Evolutionary conservation across 64 coral and sea anemone genomes (phyloP), one percentile per base, ranked within the genome.

Genomic region (Porites lutea): DNA sequence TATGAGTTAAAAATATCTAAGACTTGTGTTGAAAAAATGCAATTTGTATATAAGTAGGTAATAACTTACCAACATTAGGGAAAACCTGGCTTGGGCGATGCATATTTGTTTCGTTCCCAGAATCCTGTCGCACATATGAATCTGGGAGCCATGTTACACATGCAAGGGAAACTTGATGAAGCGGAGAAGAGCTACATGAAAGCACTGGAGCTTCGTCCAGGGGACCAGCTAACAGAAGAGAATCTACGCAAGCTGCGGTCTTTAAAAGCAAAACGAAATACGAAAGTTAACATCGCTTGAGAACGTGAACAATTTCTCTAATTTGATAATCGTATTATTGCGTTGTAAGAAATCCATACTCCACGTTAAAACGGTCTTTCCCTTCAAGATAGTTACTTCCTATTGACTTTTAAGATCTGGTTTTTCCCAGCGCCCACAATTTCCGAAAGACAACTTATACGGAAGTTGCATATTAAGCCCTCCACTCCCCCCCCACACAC

Each of bases 191-290:
- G 92, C 62, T 96, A 96, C 71, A 52, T 44, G 3, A 74, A 37
- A 59, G 85, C 67, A 50, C 23, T 96, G 7, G 60, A 63, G 49
- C 52, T 96, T 6, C 85, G 77, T 76, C 95, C 95, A 12, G 90
- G 90, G 9, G 95, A 96, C 59, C 53, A 84, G 20, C 72, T 96
- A 79, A 96, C 95, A 2, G 68, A 89, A 16, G 95, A 96, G 5
- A 96, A 96, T 71, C 72, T 96, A 13, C 79, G 58, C 65, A 96
- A 96, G 71, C 92, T 96, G 0, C 81, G 92, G 52, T 73, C 91
- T 20, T 74, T 96, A 12, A 85, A 75, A 18, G 20, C 82, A 70
- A 92, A 65, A 49, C 87, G 37, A 19, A 91, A 75, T 8, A 59
- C 60, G 6, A 51, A 11, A 51, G 18, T 52, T 9, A 13, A 4